A percentile compares a stretch with the other conserved stretches of the same genome.
Evolutionary conservation across 2,888 invertebrate genomes (phyloP).

Genomic region (Mythimna albipuncta): DNA sequence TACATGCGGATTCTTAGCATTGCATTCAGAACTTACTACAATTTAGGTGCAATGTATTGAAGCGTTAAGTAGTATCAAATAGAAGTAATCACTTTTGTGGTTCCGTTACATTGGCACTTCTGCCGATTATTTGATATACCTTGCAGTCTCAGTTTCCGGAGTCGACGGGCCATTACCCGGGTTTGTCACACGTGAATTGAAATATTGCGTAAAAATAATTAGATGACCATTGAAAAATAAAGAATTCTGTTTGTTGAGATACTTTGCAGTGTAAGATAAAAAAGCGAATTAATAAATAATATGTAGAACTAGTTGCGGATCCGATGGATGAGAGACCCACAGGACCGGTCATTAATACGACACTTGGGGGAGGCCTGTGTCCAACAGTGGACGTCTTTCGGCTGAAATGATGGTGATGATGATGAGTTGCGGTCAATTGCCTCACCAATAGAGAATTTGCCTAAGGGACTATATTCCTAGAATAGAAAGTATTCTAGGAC

Average conservation of each 20-base stretch:
- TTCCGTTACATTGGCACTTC: slow-evolving; percentile 52
- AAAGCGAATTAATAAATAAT: neutral
- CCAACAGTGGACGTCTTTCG: too few relatives aligned
- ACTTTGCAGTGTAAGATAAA: neutral
- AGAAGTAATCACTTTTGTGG: slow-evolving; percentile 35
- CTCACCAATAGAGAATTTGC: too few relatives aligned
- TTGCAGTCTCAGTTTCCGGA: slow-evolving; percentile 63
- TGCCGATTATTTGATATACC: slow-evolving; percentile 44
- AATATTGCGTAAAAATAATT: slow-evolving; percentile 2
- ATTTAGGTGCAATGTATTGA: slow-evolving; percentile 15
- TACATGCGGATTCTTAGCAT: neutral
- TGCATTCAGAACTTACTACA: neutral
- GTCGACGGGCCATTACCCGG: slow-evolving; percentile 61
- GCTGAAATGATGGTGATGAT: too few relatives aligned
- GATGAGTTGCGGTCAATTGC: too few relatives aligned
- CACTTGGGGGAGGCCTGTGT: too few relatives aligned
- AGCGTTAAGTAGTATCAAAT: slow-evolving; percentile 27
- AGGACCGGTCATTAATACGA: too few relatives aligned
- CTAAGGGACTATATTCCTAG: too few relatives aligned
- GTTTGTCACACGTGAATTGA: slow-evolving; percentile 44
- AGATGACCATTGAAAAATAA: neutral
- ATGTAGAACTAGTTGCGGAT: too few relatives aligned
- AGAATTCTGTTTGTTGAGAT: neutral
- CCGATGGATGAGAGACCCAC: too few relatives aligned
- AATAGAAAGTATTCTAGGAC: too few relatives aligned